Evolutionary conservation across 2,888 invertebrate species (phyloP), one percentile per base, ranked within the genome.

Genomic region (Hydrotaea cyrtoneurina): DNA sequence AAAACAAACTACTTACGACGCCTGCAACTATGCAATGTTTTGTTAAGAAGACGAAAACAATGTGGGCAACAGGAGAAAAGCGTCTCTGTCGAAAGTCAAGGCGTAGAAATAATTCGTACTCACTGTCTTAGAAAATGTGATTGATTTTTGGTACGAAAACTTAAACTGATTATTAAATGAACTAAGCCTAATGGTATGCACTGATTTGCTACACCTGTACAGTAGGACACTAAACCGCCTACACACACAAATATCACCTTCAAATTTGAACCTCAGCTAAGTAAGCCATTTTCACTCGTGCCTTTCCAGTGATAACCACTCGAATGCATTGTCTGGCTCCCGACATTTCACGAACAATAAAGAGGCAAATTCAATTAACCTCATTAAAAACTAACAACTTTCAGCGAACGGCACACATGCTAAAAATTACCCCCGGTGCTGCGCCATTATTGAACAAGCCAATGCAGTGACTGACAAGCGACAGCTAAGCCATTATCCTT

Each of bases 381-480:
- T 86, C 87, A 87, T 87, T 87, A 87, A 87, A 87, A 86, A 86
- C 82, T 87, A 83, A 87, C 84, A 83, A 85, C 79, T 78, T 80
- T 59, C 57, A 66, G 23, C 7, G 64, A 31, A 62, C 0, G 7
- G 26, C 72, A 78, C 64, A 85, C 78, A 69, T 74, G 71, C 62
- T 31, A 50, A 55, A 73, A 31, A 43, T 74, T 66, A n/a, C 19
- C 36, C 15, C 50, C 43, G 17, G 36, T 4, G 3, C 17, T 17
- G 8, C 19, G 4, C 19, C 55, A 11, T 55, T 53, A 55, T 55
- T 11, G 11, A 59, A 21, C 10, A 59, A 23, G 21, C 2, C 62
- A 43, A n/a, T n/a, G 59, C 53, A 43, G 2, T n/a, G 59, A 59
- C 23, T 59, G 59, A 26, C 59, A 59, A 23, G 59, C 26, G 15